Base-by-base conservation (phyloP, 2,113 vertebrate genomes). In the Nycticryphes semicollaris region DNA sequence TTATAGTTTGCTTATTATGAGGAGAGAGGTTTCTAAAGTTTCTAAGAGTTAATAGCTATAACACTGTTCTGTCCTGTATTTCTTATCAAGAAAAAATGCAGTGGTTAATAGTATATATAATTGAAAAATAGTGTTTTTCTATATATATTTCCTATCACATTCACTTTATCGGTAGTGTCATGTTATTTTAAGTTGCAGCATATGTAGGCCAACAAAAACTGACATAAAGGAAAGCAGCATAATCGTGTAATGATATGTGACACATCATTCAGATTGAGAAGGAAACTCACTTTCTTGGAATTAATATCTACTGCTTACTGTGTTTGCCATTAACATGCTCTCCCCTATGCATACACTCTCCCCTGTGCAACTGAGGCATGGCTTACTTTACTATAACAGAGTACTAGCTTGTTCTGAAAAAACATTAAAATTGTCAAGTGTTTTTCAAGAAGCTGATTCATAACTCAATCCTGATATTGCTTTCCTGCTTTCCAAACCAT, bases 121-220 rank as follows among this genome's bases (percentile, higher is more conserved):
- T 25, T 75, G 39, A 25, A 31, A 87, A 70, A 60, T 45, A 14
- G 3, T 80, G 4, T 60, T 37, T 76, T 95, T 91, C 56, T 78
- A 14, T 43, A 43, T 43, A 43, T 43, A 14, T 43, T 43, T 43
- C 43, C 78, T 60, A 82, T 75, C 47, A 31, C 54, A 35, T 91
- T 84, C 87, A 21, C 72, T 94, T 84, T 87, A 81, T 92, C 66
- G 74, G 30, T 90, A 80, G 63, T 89, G 92, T 95, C 96, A 84
- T 64, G 83, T 88, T 95, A n/a, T 81, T 95, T 88, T 89, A 96
- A 95, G 79, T 63, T 97, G 87, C 81, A 96, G 78, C 93, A 94
- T 96, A 89, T 95, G 83, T 86, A 96, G 96, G 92, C 87, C 90
- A 97, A 88, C 89, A 96, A 88, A 88, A 92, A 14, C 81, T 96